Evolutionary conservation across 2,888 invertebrate species (phyloP), one percentile per base, ranked within the genome.

Genomic region (Eremobia ochroleuca): DNA sequence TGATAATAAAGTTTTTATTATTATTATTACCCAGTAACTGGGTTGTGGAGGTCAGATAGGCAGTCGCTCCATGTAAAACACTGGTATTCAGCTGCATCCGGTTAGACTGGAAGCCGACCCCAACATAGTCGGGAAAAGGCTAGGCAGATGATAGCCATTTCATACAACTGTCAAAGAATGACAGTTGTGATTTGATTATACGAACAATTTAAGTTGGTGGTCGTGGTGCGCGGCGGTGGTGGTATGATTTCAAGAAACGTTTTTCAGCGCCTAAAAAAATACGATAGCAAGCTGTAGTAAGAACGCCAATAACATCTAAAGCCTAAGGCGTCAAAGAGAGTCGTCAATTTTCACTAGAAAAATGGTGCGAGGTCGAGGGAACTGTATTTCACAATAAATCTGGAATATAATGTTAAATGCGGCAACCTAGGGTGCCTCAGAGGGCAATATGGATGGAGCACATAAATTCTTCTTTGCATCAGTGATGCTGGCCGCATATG

Each of bases 381-480:
- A 78, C 83, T 81, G 62, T 92, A 91, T 89, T 89, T 92, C 86
- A 89, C 87, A 89, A 92, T 92, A 92, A 92, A 92, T 92, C 90
- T 89, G 87, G 86, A 83, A 87, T 83, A 87, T 87, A 89, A 89
- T 88, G 89, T 90, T 88, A 89, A 91, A 82, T 68, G 80, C 58
- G 72, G 77, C 34, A 67, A 77, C 73, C 77, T 55, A 81, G 79
- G 81, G 83, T 55, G 85, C 75, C 81, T 67, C 76, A 49, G 74
- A 82, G 77, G 81, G 83, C 82, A 84, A 87, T 89, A 88, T 90
- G 88, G 87, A 93, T 93, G 91, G 90, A 84, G 89, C 81, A 84
- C 90, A 94, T 94, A 93, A 93, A 94, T 94, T 93, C 92, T 92
- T 94, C 93, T 93, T 93, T 93, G 91, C 93, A 91, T 89, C 88